Base-by-base conservation (phyloP, 1,140 invertebrate genomes). In the Globodera ellingtonae region DNA sequence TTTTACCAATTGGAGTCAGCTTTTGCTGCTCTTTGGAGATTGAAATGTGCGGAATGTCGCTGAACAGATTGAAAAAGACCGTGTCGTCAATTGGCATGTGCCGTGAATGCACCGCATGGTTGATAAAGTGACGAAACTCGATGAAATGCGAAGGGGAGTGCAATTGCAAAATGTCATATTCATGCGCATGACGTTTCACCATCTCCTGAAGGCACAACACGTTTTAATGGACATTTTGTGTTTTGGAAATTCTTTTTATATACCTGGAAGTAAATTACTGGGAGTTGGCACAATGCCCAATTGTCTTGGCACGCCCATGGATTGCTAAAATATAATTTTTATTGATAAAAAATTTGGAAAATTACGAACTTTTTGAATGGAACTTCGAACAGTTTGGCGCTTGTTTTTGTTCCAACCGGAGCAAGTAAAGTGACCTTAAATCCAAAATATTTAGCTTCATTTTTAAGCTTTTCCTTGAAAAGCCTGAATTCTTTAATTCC, bases 101-200 rank as follows among this genome's bases (percentile, higher is more conserved):
- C 46, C 78, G 78, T 15, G 78, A 83, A 9, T 73, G 24, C 4
- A 79, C 21, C 18, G 56, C 46, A 18, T 59, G 75, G n/a, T 78
- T 69, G 21, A 78, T 6, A 59, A 78, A 78, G 8, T 35, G 75
- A 76, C 44, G 47, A n/a, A 78, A 24, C 3, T 35, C 44, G 75
- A 44, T 69, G 75, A 67, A 78, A 59, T 79, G 35, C n/a, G 35
- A 44, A 9, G 44, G 7, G 35, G 5, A 9, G 73, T 79, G 78
- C 81, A 79, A 79, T 21, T 79, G 81, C 56, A 76, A 21, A 44
- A 79, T 79, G 78, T 79, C 75, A 59, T 44, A 79, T 46, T 78
- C 76, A 56, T 78, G 24, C 18, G 76, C 76, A 35, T 48, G 52
- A 6, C 72, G 35, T 71, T 71, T 71, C 5, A 71, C 70, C 47